These are phyloP conservation scores for Buphagus erythrorhynchus DNA, from an alignment of 2,797 vertebrate species.

Conservation along the genomic window DNA sequence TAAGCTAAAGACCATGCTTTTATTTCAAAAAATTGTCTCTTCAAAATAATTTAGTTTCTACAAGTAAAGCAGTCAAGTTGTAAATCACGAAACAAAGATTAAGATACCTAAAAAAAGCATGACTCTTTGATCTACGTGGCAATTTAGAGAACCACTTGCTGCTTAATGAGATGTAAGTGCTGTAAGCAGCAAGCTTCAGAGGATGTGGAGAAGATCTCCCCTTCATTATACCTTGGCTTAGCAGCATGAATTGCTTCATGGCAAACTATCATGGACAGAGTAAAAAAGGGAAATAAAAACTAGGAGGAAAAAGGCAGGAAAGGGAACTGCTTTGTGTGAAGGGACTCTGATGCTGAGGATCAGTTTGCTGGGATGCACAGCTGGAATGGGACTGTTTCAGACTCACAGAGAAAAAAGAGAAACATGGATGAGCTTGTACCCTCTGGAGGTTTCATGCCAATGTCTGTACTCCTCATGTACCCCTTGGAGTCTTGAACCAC, in stretches of 20 bases:
- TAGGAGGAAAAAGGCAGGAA: neutral
- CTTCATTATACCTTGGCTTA: neutral
- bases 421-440: neutral
- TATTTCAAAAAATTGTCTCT: neutral
- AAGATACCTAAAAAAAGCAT: neutral
- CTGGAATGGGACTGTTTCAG: neutral
- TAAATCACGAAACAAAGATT: neutral
- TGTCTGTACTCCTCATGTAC: neutral
- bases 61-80: neutral
- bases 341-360: neutral
- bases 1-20: neutral
- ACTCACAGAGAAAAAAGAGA: neutral
- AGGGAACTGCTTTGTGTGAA: neutral
- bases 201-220: neutral
- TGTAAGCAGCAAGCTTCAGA: neutral
- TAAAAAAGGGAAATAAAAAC: neutral
- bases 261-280: neutral
- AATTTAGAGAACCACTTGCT: neutral
- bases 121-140: neutral
- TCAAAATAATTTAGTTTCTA: neutral
- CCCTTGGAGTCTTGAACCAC: neutral
- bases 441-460: neutral
- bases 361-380: neutral
- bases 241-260: neutral
- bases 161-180: neutral